phyloP scores from a whole-genome alignment of 2,113 vertebrate genomes.

The Struthidea cinerea region DNA sequence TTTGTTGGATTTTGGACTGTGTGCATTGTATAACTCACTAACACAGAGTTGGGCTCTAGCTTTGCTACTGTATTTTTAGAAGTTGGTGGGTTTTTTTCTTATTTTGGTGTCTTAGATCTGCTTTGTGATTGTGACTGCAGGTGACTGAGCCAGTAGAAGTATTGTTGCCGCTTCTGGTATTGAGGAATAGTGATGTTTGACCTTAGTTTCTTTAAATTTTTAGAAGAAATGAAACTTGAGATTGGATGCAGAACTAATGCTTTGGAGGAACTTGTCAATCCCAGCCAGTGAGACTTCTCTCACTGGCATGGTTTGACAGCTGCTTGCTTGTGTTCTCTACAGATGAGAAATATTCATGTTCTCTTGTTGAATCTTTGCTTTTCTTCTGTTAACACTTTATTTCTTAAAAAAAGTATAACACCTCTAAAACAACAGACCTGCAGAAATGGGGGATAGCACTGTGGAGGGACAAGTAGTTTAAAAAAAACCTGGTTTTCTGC shows the following conservation, averaged over 20 bases:
- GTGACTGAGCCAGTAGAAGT: background rate
- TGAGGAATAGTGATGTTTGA: background rate
- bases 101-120: background rate
- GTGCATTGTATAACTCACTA: slow-evolving; percentile 46
- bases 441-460: background rate
- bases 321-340: background rate
- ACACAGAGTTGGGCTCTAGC: slow-evolving; percentile 13
- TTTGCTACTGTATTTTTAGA: background rate
- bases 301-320: background rate
- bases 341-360: background rate
- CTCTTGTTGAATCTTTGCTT: background rate
- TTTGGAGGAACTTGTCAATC: background rate
- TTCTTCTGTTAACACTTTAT: background rate
- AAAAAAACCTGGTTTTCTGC: background rate
- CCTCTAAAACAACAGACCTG: background rate
- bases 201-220: background rate
- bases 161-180: background rate
- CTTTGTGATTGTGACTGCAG: background rate
- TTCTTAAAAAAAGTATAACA: background rate
- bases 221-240: background rate
- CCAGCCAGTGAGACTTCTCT: background rate
- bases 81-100: background rate
- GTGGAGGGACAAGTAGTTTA: background rate
- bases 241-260: background rate
- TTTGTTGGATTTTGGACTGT: background rate